Evolutionary conservation across 2,113 vertebrate genomes (phyloP).

Genomic region (Chloropsis cyanopogon): DNA sequence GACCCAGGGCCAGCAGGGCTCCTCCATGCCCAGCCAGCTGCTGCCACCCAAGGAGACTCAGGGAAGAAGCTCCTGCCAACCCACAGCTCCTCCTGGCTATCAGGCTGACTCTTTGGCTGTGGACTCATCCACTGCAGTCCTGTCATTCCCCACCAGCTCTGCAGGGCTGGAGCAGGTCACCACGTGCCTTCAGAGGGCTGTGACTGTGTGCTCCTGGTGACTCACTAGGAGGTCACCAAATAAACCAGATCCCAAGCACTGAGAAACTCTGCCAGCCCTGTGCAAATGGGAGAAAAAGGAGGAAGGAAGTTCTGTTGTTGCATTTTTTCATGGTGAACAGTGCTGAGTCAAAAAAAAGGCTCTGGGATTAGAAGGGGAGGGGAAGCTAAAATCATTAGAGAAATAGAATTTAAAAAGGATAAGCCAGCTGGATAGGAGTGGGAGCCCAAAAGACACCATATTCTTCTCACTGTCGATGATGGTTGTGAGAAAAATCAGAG

Average conservation of each 20-base stretch:
- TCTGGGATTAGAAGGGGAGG: background rate
- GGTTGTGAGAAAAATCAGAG: background rate
- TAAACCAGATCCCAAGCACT: background rate
- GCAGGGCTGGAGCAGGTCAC: background rate
- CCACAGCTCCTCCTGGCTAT: background rate
- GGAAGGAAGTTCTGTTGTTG: background rate
- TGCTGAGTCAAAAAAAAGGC: background rate
- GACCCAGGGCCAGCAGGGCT: background rate
- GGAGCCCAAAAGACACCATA: background rate
- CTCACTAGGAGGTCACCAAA: conserved; percentile 3
- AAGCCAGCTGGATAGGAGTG: background rate
- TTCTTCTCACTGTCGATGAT: background rate
- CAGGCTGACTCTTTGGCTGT: background rate
- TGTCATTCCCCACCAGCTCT: background rate
- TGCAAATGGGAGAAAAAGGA: background rate
- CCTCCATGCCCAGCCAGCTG: background rate
- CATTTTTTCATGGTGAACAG: background rate
- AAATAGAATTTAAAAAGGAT: background rate
- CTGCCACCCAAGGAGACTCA: background rate
- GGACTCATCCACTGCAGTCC: background rate
- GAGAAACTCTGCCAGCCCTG: background rate
- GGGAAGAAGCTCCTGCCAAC: background rate
- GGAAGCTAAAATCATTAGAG: background rate
- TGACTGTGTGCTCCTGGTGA: background rate
- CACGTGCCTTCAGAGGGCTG: background rate